Evolutionary conservation across 2,888 invertebrate species (phyloP).

Genomic region (Piscicola geometra): DNA sequence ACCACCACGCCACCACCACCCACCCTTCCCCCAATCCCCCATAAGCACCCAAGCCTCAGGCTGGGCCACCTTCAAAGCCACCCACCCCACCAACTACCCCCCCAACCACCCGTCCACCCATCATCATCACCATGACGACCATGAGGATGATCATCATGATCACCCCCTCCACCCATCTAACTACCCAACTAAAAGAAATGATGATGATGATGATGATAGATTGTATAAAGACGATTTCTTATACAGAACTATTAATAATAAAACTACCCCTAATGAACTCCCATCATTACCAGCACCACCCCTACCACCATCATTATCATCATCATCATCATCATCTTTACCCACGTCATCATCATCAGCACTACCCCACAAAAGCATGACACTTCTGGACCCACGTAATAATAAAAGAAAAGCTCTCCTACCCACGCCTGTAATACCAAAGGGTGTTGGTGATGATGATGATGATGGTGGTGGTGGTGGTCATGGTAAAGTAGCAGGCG

Average conservation of each 20-base stretch:
- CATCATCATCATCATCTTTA: too few relatives aligned
- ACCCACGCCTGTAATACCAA: background rate
- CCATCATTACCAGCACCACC: too few relatives aligned
- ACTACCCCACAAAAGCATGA: too few relatives aligned
- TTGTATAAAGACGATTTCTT: too few relatives aligned
- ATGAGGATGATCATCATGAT: background rate
- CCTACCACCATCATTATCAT: too few relatives aligned
- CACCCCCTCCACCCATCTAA: background rate
- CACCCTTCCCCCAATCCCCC: background rate
- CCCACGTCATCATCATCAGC: too few relatives aligned
- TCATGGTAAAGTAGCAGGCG: too few relatives aligned
- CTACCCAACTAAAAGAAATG: background rate
- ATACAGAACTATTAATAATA: too few relatives aligned
- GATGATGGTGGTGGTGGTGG: too few relatives aligned
- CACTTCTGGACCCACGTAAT: background rate
- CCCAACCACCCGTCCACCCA: background rate
- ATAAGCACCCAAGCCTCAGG: constrained; percentile 7
- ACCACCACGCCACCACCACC: background rate
- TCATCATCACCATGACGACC: background rate
- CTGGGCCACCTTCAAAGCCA: constrained; percentile 11
- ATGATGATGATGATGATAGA: background rate
- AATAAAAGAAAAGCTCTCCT: constrained; percentile 10
- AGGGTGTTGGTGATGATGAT: background rate
- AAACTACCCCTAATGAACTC: too few relatives aligned
- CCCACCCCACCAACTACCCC: background rate